phyloP scores from a whole-genome alignment of 2,113 vertebrate genomes.

The Athene noctua region DNA sequence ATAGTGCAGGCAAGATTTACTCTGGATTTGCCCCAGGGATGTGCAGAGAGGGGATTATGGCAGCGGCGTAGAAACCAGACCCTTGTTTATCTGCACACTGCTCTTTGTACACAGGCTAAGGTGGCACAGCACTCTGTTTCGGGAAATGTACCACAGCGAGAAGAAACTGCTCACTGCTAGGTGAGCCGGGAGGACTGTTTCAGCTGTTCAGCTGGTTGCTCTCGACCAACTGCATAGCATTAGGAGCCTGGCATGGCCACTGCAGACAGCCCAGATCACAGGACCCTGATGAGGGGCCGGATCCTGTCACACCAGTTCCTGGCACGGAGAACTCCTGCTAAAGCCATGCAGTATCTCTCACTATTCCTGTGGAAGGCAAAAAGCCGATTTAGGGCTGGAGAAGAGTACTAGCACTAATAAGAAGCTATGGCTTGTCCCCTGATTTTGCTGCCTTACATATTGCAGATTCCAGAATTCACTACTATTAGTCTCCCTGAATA shows the following conservation, averaged over 20 bases:
- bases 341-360: background rate
- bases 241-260: background rate
- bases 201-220: background rate
- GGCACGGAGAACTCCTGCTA: background rate
- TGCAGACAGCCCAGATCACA: background rate
- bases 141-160: background rate
- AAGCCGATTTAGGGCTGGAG: background rate
- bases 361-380: background rate
- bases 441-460: background rate
- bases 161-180: background rate
- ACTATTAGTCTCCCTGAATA: background rate
- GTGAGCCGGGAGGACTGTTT: background rate
- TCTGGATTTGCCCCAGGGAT: background rate
- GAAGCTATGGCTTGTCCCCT: background rate
- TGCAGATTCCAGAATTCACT: background rate
- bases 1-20: background rate
- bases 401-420: background rate
- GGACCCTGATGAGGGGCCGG: background rate
- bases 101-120: background rate
- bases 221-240: background rate
- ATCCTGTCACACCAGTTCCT: background rate
- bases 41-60: background rate
- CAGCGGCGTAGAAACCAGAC: background rate
- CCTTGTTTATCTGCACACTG: background rate
- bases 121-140: background rate